A percentile compares a stretch with the other conserved stretches of the same genome.
phyloP scores from a whole-genome alignment of 53 echinoderm and acorn worm genomes.

The Patiria pectinifera region DNA sequence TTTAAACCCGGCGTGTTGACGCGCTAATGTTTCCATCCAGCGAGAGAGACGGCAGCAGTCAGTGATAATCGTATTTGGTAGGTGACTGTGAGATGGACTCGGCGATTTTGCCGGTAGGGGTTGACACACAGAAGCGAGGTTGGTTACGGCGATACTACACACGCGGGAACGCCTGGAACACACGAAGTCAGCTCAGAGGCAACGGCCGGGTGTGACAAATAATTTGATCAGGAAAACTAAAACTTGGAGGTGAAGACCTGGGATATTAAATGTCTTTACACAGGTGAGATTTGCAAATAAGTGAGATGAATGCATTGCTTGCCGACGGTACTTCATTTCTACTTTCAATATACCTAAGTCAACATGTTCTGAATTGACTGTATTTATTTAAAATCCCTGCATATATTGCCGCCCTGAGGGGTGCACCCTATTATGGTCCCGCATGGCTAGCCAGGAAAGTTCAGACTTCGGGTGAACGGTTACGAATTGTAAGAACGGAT shows the following conservation, averaged over 20 bases:
- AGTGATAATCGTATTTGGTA: not conserved
- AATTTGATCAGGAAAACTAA: not conserved
- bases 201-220: slow-evolving; percentile 12
- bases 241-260: slow-evolving; percentile 12
- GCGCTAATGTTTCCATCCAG: not conserved
- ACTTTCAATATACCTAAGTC: too few relatives aligned
- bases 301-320: too few relatives aligned
- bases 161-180: not conserved
- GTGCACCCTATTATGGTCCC: too few relatives aligned
- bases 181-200: not conserved
- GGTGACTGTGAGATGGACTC: slow-evolving; percentile 34
- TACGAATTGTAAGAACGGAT: too few relatives aligned
- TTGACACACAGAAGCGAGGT: not conserved
- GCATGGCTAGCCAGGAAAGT: too few relatives aligned
- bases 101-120: slow-evolving; percentile 36
- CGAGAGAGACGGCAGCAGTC: not conserved
- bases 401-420: too few relatives aligned
- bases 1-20: not conserved
- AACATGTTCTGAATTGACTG: too few relatives aligned
- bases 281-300: too few relatives aligned
- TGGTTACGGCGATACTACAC: not conserved
- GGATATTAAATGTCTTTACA: too few relatives aligned
- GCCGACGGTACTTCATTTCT: too few relatives aligned
- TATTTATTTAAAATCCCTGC: too few relatives aligned
- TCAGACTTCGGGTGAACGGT: too few relatives aligned